Percentiles rank a stretch among this genome's conserved stretches.
These are phyloP conservation scores for Ochotona curzoniae DNA, from an alignment of 2,113 vertebrate genomes.

Conservation along the genomic window DNA sequence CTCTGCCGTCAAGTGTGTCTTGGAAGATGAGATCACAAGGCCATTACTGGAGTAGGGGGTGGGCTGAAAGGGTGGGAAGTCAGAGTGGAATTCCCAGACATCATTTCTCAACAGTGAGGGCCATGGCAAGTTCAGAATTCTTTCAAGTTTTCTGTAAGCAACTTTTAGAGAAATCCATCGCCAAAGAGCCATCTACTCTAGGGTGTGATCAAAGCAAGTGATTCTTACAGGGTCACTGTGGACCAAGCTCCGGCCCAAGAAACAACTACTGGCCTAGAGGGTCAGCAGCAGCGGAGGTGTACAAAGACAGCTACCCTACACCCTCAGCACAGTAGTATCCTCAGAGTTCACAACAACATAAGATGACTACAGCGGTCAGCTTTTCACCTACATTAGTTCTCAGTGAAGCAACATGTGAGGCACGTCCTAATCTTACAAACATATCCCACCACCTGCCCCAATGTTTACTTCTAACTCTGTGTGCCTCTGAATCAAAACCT, in stretches of 20 bases:
- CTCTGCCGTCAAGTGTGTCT: slow-evolving; percentile 74
- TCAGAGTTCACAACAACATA: neutral
- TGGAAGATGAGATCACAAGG: slow-evolving; percentile 78
- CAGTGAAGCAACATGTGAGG: neutral
- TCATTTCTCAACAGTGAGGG: slow-evolving; percentile 73
- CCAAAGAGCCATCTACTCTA: neutral
- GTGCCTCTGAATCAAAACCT: neutral
- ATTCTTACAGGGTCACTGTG: slow-evolving; percentile 26
- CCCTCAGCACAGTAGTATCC: neutral
- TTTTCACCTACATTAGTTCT: neutral
- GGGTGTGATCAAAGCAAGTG: neutral
- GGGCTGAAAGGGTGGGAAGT: slow-evolving; percentile 44
- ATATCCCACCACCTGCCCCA: neutral
- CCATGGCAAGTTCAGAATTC: slow-evolving; percentile 38
- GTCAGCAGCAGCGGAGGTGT: neutral
- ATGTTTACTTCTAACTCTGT: neutral
- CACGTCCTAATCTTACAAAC: neutral
- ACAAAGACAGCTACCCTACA: neutral
- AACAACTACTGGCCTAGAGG: neutral
- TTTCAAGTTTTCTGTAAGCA: slow-evolving; percentile 61
- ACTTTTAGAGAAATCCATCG: slow-evolving; percentile 55
- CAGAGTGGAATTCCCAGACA: slow-evolving; percentile 75
- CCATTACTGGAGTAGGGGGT: slow-evolving; percentile 66
- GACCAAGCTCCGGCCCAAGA: neutral
- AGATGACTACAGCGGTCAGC: neutral